Percentiles rank a stretch among this genome's conserved stretches.
These are phyloP conservation scores for Poecilobothrus nobilitatus DNA, from an alignment of 2,888 invertebrate species.

Conservation along the genomic window DNA sequence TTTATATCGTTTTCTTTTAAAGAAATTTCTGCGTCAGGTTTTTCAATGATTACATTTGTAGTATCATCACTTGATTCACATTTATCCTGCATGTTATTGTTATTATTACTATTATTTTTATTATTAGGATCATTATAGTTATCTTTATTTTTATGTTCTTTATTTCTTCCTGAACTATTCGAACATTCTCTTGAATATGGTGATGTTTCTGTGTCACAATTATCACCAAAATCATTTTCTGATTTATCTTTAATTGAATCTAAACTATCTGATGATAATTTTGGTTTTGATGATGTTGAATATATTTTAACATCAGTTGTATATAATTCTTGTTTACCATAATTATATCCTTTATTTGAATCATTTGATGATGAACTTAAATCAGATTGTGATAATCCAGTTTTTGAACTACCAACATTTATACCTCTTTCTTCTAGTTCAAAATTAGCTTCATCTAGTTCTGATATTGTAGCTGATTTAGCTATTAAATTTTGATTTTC, in stretches of 20 bases:
- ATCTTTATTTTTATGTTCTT: conserved; percentile 34
- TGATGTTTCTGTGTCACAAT: background rate
- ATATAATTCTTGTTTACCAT: conserved; percentile 71
- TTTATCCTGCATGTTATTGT: too few relatives aligned
- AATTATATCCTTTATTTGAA: conserved; percentile 66
- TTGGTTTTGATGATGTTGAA: conserved; percentile 40
- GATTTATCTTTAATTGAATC: conserved; percentile 3
- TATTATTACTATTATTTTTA: conserved; percentile 15
- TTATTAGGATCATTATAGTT: conserved; percentile 31
- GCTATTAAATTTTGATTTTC: conserved; percentile 28
- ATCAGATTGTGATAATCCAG: conserved; percentile 75
- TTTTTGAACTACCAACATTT: conserved; percentile 53
- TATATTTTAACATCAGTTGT: conserved; percentile 65
- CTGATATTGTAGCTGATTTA: conserved; percentile 20
- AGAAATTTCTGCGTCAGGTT: background rate
- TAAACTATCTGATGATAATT: background rate
- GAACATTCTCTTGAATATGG: conserved; percentile 9
- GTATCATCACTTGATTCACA: background rate
- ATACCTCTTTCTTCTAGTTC: conserved; percentile 19
- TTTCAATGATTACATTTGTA: background rate
- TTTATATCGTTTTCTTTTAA: background rate
- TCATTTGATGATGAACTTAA: conserved; percentile 63
- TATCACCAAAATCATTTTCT: background rate
- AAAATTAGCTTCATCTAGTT: conserved; percentile 35
- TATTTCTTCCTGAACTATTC: conserved; percentile 27